A percentile compares a stretch with the other conserved stretches of the same genome.
Evolutionary conservation across 2,113 vertebrate species (phyloP).

Genomic region (Ceyx melanurus): DNA sequence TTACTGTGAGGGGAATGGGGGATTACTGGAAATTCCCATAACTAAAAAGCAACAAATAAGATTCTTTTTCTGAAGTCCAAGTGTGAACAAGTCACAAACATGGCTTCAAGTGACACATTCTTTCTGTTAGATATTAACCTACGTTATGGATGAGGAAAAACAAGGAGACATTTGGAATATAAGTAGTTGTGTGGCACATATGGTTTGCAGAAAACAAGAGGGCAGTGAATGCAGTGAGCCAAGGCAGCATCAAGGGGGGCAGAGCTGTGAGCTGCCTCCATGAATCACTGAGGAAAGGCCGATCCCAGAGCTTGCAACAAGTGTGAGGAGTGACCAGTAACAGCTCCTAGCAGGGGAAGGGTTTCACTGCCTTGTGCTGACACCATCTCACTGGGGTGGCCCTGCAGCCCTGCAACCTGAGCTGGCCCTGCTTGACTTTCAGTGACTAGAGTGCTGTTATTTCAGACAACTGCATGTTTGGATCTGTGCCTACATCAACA

Average conservation of each 20-base stretch:
- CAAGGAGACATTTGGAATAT: not conserved
- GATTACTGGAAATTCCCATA: not conserved
- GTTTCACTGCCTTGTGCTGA: slow-evolving; percentile 32
- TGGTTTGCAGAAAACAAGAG: not conserved
- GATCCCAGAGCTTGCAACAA: not conserved
- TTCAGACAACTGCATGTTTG: slow-evolving; percentile 46
- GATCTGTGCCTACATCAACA: slow-evolving; percentile 50
- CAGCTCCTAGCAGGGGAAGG: not conserved
- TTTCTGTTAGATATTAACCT: not conserved
- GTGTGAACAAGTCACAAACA: not conserved
- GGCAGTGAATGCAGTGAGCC: not conserved
- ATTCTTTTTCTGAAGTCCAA: not conserved
- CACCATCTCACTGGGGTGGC: slow-evolving; percentile 3
- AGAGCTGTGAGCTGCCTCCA: not conserved
- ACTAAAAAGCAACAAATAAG: not conserved
- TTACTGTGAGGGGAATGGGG: not conserved
- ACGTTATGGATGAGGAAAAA: not conserved
- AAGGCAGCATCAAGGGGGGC: not conserved
- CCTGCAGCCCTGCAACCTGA: slow-evolving; percentile 33
- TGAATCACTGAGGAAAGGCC: slow-evolving; percentile 35
- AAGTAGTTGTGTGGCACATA: not conserved
- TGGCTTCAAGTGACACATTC: not conserved
- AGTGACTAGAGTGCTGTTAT: not conserved
- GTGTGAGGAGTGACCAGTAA: not conserved
- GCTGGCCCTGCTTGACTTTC: slow-evolving; percentile 48